Conservation (phyloP, 2,113 vertebrate species). For the Chionomys nivalis region DNA sequence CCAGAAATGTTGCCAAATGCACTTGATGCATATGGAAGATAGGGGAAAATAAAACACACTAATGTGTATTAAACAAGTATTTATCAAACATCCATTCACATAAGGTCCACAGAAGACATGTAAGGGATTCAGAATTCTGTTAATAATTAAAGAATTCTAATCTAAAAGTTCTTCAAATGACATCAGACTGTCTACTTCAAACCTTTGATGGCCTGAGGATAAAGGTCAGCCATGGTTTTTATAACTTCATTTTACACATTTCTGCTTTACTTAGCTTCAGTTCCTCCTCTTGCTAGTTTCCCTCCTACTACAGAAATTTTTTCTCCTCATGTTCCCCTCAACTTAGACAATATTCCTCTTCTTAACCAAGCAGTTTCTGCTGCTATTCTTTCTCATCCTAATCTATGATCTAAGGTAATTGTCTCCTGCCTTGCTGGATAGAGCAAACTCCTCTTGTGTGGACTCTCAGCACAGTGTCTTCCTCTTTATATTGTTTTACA, state of each 20-base stretch:
- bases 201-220: not conserved
- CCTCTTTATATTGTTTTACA: not conserved
- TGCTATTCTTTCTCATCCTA: not conserved
- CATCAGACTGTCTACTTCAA: not conserved
- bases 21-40: not conserved
- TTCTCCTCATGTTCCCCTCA: not conserved
- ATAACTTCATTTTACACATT: not conserved
- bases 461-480: not conserved
- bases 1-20: conserved; percentile 14
- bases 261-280: not conserved
- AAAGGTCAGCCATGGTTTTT: not conserved
- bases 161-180: not conserved
- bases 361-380: not conserved
- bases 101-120: not conserved
- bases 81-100: not conserved
- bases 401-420: not conserved
- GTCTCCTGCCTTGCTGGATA: not conserved
- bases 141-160: conserved; percentile 3
- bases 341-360: not conserved
- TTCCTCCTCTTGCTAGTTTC: not conserved
- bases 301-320: not conserved
- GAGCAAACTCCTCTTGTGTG: not conserved
- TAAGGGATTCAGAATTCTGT: not conserved
- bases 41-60: not conserved
- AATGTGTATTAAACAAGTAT: not conserved